Evolutionary conservation across 1,140 invertebrate genomes (phyloP).

Genomic region (Sweltsa coloradensis): DNA sequence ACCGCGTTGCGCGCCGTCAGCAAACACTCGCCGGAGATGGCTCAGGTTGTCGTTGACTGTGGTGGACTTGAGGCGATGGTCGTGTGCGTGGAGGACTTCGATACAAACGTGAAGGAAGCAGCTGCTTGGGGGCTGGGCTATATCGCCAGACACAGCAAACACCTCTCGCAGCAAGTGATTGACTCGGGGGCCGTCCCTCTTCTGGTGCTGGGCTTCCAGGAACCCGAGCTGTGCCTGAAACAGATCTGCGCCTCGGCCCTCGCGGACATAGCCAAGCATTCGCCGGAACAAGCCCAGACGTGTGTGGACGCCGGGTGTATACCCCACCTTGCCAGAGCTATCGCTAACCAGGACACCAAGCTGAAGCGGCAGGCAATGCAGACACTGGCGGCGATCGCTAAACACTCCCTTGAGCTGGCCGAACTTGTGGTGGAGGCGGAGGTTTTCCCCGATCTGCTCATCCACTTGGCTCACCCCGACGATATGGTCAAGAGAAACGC

Average conservation of each 20-base stretch:
- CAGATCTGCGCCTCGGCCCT: constrained; percentile 49
- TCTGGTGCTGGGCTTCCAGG: constrained; percentile 54
- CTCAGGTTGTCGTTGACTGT: constrained; percentile 48
- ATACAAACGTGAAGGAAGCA: constrained; percentile 64
- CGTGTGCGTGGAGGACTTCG: constrained; percentile 66
- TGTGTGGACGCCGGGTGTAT: constrained; percentile 64
- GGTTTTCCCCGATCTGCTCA: constrained; percentile 54
- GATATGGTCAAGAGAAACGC: constrained; percentile 53
- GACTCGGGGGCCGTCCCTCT: constrained; percentile 59
- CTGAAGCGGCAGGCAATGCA: constrained; percentile 57
- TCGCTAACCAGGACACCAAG: constrained; percentile 57
- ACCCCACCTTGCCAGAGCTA: constrained; percentile 48
- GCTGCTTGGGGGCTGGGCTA: constrained; percentile 68
- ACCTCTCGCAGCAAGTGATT: constrained; percentile 46
- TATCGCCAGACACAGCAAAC: constrained; percentile 56
- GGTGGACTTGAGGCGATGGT: constrained; percentile 61
- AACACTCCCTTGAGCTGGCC: constrained; percentile 55
- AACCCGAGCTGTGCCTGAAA: constrained; percentile 49
- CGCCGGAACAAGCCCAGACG: constrained; percentile 49
- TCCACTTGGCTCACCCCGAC: constrained; percentile 54
- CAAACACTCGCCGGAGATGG: constrained; percentile 58
- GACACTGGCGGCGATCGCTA: constrained; percentile 51
- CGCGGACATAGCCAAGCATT: constrained; percentile 65
- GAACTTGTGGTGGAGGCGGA: constrained; percentile 65
- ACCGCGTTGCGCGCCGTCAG: constrained; percentile 49